Conservation (phyloP, 2,113 vertebrate species). For the Neogale vison region DNA sequence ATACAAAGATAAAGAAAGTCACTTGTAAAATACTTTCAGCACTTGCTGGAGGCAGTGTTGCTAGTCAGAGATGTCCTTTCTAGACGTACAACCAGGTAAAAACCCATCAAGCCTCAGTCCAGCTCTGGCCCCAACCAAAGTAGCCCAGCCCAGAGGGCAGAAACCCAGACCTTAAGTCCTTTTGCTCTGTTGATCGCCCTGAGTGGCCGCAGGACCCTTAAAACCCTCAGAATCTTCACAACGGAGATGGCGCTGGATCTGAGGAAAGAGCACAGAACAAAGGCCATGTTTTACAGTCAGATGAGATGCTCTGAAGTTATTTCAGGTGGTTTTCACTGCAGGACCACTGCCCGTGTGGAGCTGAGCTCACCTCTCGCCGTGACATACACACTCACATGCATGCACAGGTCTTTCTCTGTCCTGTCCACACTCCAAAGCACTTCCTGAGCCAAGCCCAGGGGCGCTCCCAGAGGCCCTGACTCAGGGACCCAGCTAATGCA, state of each 20-base stretch:
- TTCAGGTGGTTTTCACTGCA: not conserved
- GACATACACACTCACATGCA: not conserved
- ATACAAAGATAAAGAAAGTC: not conserved
- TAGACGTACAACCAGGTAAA: not conserved
- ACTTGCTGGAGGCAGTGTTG: not conserved
- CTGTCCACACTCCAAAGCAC: accelerated
- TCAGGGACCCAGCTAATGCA: too few species aligned
- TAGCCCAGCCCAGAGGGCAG: not conserved
- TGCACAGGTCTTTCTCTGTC: not conserved
- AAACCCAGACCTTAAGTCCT: conserved; percentile 94
- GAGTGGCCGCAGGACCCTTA: conserved; percentile 96
- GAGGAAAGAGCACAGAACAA: not conserved
- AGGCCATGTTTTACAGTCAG: accelerated
- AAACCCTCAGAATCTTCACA: conserved; percentile 98
- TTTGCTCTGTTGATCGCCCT: conserved; percentile 99
- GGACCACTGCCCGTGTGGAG: not conserved
- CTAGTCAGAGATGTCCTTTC: not conserved
- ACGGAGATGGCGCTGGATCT: conserved; percentile 99
- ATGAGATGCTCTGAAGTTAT: not conserved
- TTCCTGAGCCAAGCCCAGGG: not conserved
- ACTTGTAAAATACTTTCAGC: not conserved
- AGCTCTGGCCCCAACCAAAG: not conserved
- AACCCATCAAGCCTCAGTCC: not conserved
- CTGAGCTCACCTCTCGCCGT: not conserved
- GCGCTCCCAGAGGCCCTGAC: not conserved